phyloP scores from a whole-genome alignment of 1,140 invertebrate species.

The Bactericera cockerelli region DNA sequence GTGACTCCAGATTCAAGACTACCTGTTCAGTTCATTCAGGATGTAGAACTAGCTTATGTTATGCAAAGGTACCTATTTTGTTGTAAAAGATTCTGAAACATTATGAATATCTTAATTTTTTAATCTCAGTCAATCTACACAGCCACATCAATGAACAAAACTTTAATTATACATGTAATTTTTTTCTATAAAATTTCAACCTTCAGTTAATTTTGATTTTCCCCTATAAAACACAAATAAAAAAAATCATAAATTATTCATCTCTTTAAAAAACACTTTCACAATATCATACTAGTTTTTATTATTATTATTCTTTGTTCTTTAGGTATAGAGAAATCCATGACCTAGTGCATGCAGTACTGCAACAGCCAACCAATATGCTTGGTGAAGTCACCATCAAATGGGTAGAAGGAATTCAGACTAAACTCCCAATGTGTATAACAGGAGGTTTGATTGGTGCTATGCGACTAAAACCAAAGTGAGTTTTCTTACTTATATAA shows the following conservation, averaged over 20 bases:
- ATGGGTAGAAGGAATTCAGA: slow-evolving; percentile 92
- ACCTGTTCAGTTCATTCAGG: slow-evolving; percentile 79
- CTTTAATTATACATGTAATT: too few relatives aligned
- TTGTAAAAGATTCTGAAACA: too few relatives aligned
- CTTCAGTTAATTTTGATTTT: too few relatives aligned
- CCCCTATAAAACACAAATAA: too few relatives aligned
- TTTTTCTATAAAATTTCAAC: too few relatives aligned
- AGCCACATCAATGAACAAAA: too few relatives aligned
- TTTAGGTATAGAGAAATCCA: slow-evolving; percentile 66
- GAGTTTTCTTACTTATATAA: slow-evolving; percentile 25
- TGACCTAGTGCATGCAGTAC: slow-evolving; percentile 80
- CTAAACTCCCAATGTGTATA: slow-evolving; percentile 76
- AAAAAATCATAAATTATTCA: too few relatives aligned
- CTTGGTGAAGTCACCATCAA: slow-evolving; percentile 84
- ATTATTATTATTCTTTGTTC: neutral
- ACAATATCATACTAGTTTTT: too few relatives aligned
- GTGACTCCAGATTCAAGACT: slow-evolving; percentile 85
- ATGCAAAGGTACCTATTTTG: slow-evolving; percentile 85
- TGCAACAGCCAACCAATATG: slow-evolving; percentile 93
- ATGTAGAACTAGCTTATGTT: slow-evolving; percentile 81
- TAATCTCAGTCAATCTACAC: too few relatives aligned
- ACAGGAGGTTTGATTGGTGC: slow-evolving; percentile 75
- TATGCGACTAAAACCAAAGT: slow-evolving; percentile 62
- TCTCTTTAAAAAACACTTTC: too few relatives aligned
- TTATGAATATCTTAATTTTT: too few relatives aligned